phyloP scores from a whole-genome alignment of 2,113 vertebrate species.

The Chionodraco myersi region DNA sequence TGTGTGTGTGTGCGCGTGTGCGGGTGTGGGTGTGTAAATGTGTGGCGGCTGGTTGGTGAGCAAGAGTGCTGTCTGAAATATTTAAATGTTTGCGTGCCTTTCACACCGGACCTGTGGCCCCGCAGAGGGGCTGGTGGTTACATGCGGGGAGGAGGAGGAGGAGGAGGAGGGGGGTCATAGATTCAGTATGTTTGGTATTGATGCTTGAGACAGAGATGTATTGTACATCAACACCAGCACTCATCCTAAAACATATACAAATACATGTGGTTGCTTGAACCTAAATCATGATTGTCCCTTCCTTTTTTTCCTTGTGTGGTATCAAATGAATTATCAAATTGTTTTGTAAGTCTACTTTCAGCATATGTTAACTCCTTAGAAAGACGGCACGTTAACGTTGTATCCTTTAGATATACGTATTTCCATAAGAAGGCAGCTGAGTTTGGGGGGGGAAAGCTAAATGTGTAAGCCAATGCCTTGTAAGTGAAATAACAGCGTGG shows the following conservation, averaged over 20 bases:
- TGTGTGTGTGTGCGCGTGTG: constrained; percentile 1
- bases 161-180: constrained; percentile 8
- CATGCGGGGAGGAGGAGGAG: not conserved
- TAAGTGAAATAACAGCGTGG: not conserved
- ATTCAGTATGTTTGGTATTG: constrained; percentile 16
- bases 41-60: constrained; percentile 34
- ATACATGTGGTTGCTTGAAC: not conserved
- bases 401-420: too few species aligned
- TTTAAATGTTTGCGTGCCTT: constrained; percentile 81
- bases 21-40: not conserved
- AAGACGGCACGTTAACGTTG: not conserved
- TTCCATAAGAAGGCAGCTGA: too few species aligned
- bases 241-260: not conserved
- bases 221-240: not conserved
- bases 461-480: not conserved
- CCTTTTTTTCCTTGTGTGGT: not conserved
- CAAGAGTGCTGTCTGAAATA: constrained; percentile 77
- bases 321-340: not conserved
- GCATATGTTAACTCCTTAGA: not conserved
- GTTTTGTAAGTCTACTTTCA: not conserved
- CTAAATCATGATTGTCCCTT: not conserved
- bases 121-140: constrained; percentile 18
- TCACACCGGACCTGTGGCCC: constrained; percentile 69
- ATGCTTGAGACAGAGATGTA: not conserved
- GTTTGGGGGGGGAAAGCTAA: not conserved